phyloP scores from a whole-genome alignment of 2,888 invertebrate species.

The Carcina quercana region DNA sequence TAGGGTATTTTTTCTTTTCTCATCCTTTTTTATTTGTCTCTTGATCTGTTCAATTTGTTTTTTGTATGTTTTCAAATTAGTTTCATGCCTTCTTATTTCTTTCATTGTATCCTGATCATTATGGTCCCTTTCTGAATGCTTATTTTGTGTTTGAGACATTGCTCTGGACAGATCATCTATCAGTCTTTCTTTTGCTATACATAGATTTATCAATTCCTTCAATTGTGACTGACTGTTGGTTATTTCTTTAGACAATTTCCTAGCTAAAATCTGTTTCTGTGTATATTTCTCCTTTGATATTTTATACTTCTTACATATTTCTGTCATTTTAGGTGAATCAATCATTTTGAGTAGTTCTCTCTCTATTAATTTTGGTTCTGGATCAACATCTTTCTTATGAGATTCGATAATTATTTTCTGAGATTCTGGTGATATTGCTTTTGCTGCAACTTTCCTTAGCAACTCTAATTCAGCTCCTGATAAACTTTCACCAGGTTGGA shows the following conservation, averaged over 20 bases:
- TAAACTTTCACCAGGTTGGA: conserved; percentile 76
- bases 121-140: conserved; percentile 58
- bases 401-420: conserved; percentile 73
- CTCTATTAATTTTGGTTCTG: conserved; percentile 71
- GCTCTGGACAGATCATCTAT: conserved; percentile 77
- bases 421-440: conserved; percentile 68
- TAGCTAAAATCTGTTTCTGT: conserved; percentile 62
- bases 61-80: conserved; percentile 81
- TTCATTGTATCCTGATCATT: conserved; percentile 73
- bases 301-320: conserved; percentile 70
- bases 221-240: conserved; percentile 80
- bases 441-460: conserved; percentile 74
- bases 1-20: conserved; percentile 79
- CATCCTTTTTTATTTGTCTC: conserved; percentile 82
- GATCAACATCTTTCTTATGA: conserved; percentile 68
- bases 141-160: conserved; percentile 44
- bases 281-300: conserved; percentile 66
- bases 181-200: conserved; percentile 79
- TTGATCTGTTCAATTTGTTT: conserved; percentile 84
- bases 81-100: conserved; percentile 82
- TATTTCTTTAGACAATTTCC: conserved; percentile 74
- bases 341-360: conserved; percentile 70
- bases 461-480: conserved; percentile 75
- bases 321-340: conserved; percentile 63
- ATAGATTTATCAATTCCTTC: conserved; percentile 81